Evolutionary conservation across 2,888 invertebrate genomes (phyloP), one percentile per base, ranked within the genome.

Genomic region (Drosophila meridionalis): DNA sequence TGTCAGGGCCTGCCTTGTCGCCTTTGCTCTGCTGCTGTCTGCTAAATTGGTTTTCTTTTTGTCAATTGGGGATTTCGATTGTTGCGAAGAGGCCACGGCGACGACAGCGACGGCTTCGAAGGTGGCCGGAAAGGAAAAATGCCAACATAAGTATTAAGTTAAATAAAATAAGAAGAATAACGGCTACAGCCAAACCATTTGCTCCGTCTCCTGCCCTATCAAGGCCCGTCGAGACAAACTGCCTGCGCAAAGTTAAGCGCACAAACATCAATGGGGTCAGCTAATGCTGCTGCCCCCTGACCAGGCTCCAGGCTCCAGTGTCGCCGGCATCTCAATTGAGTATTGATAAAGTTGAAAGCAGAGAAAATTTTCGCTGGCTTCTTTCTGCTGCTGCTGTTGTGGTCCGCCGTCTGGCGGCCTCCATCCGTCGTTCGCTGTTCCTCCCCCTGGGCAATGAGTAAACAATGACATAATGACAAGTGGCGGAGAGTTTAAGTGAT

Each of bases 381-480:
- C 61, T 20, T 20, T 20, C 20, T 20, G 20, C 20, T 20, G 20
- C 20, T 20, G 20, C 20, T 64, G 14, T 8, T 52, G 63, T 56
- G 55, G 28, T 68, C 36, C 63, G 60, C 59, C 47, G 69, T 57
- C 50, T 61, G n/a, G 55, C 40, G 36, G 43, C 45, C 64, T 11
- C 53, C 50, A 32, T 40, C 40, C 14, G 5, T 14, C 14, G 40
- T 36, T 12, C 36, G 48, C 3, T 60, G 60, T 36, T 30, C 36
- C 59, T n/a, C 71, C 73, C 87, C 74, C 61, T 47, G 83, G 90
- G 82, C 91, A 89, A 89, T 90, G 91, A 90, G 91, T 89, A 92
- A 92, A 91, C 92, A 92, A 92, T 92, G 92, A 91, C 92, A 91
- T 91, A 92, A 92, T 91, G 92, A 91, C 92, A 92, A 92, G 92